phyloP scores from a whole-genome alignment of 1,140 invertebrate genomes.

The Rhysida immarginata region DNA sequence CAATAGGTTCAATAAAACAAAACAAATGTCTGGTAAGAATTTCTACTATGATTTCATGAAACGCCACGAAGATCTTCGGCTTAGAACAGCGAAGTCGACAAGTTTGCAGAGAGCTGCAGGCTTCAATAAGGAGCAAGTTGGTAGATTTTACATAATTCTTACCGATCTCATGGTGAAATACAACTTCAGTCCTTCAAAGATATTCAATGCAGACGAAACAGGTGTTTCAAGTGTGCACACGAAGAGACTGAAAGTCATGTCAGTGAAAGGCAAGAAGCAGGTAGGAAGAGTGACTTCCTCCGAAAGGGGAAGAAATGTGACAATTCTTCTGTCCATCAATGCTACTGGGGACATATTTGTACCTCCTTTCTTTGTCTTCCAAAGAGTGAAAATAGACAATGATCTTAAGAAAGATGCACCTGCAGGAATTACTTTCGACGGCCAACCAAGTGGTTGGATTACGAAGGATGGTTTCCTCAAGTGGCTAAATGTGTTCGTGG shows the following conservation, averaged over 20 bases:
- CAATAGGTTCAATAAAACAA: background rate
- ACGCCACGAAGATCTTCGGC: background rate
- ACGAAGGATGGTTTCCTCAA: background rate
- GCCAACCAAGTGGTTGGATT: background rate
- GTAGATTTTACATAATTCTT: background rate
- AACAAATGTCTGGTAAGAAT: background rate
- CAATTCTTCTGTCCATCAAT: background rate
- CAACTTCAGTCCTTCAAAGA: background rate
- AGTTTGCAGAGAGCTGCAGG: background rate
- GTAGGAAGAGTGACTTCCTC: background rate
- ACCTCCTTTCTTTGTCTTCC: background rate
- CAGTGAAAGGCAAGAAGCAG: conserved; percentile 2
- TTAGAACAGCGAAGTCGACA: background rate
- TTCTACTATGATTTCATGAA: background rate
- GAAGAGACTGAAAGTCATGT: background rate
- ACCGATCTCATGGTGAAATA: background rate
- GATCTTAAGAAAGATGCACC: background rate
- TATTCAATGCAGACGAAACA: background rate
- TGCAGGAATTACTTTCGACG: background rate
- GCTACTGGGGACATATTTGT: background rate
- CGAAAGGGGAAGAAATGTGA: background rate
- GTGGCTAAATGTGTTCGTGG: background rate
- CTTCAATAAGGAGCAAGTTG: background rate
- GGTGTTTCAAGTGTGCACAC: background rate
- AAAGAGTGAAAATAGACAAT: background rate